A percentile compares a stretch with the other conserved stretches of the same genome.
These are phyloP conservation scores for Sussaba pulchella DNA, from an alignment of 2,888 invertebrate genomes.

Conservation along the genomic window DNA sequence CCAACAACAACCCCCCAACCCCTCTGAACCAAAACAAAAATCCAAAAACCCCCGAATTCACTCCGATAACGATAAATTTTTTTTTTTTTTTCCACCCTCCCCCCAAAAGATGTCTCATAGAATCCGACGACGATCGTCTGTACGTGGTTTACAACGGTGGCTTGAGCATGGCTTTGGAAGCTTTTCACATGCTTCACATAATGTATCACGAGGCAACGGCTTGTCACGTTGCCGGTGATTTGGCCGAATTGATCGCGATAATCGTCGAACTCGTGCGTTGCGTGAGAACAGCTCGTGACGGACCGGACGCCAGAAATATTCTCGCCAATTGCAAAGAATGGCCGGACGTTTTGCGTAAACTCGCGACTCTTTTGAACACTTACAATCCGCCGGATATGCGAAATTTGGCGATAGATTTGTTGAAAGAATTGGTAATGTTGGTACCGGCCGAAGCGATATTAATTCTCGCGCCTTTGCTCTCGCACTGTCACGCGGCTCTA, in stretches of 20 bases:
- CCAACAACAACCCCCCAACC: no score
- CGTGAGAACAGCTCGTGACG: constrained; percentile 88
- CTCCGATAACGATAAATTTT: not conserved
- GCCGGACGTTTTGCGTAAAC: constrained; percentile 93
- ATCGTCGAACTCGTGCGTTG: constrained; percentile 90
- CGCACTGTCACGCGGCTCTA: constrained; percentile 93
- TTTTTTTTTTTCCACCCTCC: not conserved
- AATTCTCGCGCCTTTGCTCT: constrained; percentile 93
- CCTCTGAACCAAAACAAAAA: no score
- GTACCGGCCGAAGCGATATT: constrained; percentile 92
- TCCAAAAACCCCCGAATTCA: no score
- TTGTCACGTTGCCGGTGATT: constrained; percentile 93
- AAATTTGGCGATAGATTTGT: constrained; percentile 90
- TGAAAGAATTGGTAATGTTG: constrained; percentile 92
- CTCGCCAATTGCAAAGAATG: constrained; percentile 93
- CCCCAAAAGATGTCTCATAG: constrained; percentile 90
- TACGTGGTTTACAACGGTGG: constrained; percentile 97
- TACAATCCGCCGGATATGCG: constrained; percentile 95
- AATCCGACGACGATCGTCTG: constrained; percentile 94
- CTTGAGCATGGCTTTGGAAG: constrained; percentile 88
- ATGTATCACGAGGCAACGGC: constrained; percentile 98
- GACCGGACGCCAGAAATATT: constrained; percentile 88
- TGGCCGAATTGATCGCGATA: constrained; percentile 93
- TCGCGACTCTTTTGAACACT: constrained; percentile 94
- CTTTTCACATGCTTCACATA: constrained; percentile 95